Evolutionary conservation across 2,113 vertebrate species (phyloP).

Genomic region (Jacana jacana): DNA sequence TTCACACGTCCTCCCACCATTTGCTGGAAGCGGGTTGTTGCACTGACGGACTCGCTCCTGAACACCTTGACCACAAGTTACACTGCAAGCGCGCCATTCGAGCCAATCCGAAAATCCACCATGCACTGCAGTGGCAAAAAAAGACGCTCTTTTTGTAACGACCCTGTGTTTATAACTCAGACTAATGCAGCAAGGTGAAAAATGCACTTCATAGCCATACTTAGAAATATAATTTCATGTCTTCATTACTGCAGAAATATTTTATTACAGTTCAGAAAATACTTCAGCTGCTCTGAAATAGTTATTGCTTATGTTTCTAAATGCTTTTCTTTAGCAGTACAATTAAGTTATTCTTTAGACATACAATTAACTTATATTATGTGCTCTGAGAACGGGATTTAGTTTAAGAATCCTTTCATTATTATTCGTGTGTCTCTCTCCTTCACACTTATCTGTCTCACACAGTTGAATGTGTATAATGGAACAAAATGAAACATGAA

Average conservation of each 20-base stretch:
- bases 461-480: background rate
- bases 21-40: constrained; percentile 87
- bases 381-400: background rate
- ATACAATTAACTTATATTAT: background rate
- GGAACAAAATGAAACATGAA: background rate
- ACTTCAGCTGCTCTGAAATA: background rate
- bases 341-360: background rate
- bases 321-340: background rate
- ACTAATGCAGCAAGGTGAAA: background rate
- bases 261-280: background rate
- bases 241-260: background rate
- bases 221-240: rapidly evolving
- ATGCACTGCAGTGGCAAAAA: constrained; percentile 79
- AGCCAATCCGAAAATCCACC: constrained; percentile 92
- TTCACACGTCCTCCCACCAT: constrained; percentile 84
- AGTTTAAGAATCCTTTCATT: background rate
- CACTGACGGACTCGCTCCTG: constrained; percentile 88
- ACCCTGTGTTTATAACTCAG: background rate
- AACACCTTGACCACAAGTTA: constrained; percentile 85
- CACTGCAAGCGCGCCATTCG: constrained; percentile 87
- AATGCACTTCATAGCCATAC: background rate
- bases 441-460: background rate
- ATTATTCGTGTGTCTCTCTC: background rate
- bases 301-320: background rate
- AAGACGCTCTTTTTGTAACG: background rate